Base-by-base conservation (phyloP, 2,888 invertebrate genomes). In the Diarsia rubi region DNA sequence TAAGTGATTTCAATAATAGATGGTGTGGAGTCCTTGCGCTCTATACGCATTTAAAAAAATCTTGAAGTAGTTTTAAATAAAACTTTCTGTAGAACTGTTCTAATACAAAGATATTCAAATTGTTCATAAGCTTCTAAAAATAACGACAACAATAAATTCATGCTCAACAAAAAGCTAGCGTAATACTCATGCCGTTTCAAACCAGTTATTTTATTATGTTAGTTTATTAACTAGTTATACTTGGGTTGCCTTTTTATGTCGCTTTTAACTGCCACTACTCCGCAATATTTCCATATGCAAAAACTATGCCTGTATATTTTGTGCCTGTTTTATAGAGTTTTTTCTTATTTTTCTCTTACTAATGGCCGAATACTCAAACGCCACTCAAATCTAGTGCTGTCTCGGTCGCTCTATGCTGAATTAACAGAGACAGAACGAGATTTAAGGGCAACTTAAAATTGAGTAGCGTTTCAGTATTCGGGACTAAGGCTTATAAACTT, bases 81-180 rank as follows among this genome's bases (percentile, higher is more conserved):
- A 42, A 2, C 8, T 42, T 19, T 47, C 21, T 12, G 12, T 21
- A 64, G 3, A 27, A 62, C 6, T 31, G n/a, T n/a, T 62, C n/a
- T 16, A 57, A n/a, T n/a, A 21, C 3, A 62, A 37, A 37, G 1
- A 62, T 42, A 37, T n/a, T n/a, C 6, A 62, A 42, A 16, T 27
- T 27, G 21, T 27, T 37, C 31, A 3, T 27, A 6, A 49, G 0
- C 5, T 47, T 19, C 57, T 69, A 49, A 73, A 84, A 73, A 71
- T 54, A 44, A 54, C 49, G 65, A 68, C 49, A 78, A 75, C 21
- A 72, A 72, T 68, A 76, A 74, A 74, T 63, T 54, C 93, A 94
- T 94, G 94, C 94, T 91, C 72, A 83, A 71, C 88, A 91, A 92
- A 92, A 91, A 92, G 91, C 90, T 88, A 82, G 81, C 88, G 78